Evolutionary conservation across 2,797 vertebrate species (phyloP).

Genomic region (Cyclopterus lumpus): DNA sequence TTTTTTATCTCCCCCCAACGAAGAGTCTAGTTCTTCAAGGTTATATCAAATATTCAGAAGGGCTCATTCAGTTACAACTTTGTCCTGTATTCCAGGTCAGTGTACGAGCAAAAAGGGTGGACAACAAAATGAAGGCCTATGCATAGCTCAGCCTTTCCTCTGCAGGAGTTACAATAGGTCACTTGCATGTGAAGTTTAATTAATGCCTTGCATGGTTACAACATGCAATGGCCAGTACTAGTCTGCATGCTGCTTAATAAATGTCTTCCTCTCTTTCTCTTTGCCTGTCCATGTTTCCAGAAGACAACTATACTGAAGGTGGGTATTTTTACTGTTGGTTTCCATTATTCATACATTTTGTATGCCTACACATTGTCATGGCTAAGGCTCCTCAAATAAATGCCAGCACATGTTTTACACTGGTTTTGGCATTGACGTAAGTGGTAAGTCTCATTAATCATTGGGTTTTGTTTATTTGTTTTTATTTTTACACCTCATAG

Average conservation of each 20-base stretch:
- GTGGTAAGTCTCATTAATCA: conserved; percentile 60
- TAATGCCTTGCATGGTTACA: conserved; percentile 95
- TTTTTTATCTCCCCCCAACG: conserved; percentile 37
- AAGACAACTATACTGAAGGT: conserved; percentile 97
- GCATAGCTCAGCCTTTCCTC: conserved; percentile 57
- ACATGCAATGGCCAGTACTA: conserved; percentile 96
- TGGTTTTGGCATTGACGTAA: conserved; percentile 27
- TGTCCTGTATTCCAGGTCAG: conserved; percentile 57
- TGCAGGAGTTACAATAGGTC: conserved; percentile 84
- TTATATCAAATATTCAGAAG: conserved; percentile 50
- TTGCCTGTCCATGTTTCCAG: conserved; percentile 96
- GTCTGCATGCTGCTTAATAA: conserved; percentile 99
- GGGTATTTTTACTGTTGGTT: conserved; percentile 85
- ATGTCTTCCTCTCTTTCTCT: conserved; percentile 99
- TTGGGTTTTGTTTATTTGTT: neutral
- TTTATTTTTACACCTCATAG: neutral
- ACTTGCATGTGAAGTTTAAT: conserved; percentile 97
- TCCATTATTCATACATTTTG: conserved; percentile 66
- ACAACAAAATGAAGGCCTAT: conserved; percentile 15
- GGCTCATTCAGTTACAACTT: conserved; percentile 38
- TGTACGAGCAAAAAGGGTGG: conserved; percentile 2
- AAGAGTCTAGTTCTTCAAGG: conserved; percentile 38
- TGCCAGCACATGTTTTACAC: conserved; percentile 15
- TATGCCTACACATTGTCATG: conserved; percentile 64
- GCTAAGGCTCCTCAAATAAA: conserved; percentile 21